phyloP scores from a whole-genome alignment of 1,140 invertebrate genomes.

The Pseudobourletiella spinata region DNA sequence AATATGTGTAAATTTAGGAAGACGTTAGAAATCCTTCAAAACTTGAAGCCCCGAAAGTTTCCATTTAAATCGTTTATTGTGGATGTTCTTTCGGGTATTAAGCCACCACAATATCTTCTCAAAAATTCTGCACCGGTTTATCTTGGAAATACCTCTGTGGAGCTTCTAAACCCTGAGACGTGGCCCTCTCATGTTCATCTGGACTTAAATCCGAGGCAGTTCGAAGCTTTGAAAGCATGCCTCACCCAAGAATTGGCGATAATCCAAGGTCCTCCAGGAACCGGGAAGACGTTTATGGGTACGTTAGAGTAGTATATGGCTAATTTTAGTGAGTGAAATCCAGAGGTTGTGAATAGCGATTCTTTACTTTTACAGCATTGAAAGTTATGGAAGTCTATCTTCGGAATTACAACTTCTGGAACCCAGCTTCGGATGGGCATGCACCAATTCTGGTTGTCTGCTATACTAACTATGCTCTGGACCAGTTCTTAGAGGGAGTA shows the following conservation, averaged over 20 bases:
- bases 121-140: too few species aligned
- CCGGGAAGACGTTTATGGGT: constrained; percentile 45
- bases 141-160: too few species aligned
- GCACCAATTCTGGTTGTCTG: constrained; percentile 65
- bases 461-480: constrained; percentile 78
- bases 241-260: constrained; percentile 55
- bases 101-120: too few species aligned
- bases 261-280: constrained; percentile 54
- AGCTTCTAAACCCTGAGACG: too few species aligned
- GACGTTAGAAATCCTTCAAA: too few species aligned
- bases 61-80: too few species aligned
- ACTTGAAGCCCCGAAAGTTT: too few species aligned
- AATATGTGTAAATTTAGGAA: too few species aligned
- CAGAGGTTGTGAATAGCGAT: too few species aligned
- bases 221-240: constrained; percentile 40
- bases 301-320: constrained; percentile 15
- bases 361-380: too few species aligned
- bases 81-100: too few species aligned
- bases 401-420: constrained; percentile 24
- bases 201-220: constrained; percentile 7
- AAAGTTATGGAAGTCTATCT: constrained; percentile 33
- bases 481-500: constrained; percentile 75
- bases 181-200: too few species aligned
- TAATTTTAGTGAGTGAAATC: constrained; percentile 49
- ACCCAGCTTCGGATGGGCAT: not conserved